phyloP scores from a whole-genome alignment of 2,797 vertebrate species.

The Vultur gryphus region DNA sequence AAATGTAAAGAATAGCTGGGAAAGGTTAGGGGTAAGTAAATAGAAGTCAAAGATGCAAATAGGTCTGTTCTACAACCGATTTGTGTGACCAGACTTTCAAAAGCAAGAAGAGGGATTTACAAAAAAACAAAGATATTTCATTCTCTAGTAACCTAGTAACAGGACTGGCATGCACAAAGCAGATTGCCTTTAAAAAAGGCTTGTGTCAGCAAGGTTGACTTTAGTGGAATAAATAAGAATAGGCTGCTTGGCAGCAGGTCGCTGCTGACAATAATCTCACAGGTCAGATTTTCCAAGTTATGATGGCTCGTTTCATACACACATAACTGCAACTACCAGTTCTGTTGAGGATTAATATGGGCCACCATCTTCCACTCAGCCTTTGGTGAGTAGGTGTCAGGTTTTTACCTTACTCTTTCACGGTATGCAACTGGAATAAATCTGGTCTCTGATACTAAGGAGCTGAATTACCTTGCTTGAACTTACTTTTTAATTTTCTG shows the following conservation, averaged over 20 bases:
- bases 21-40: neutral
- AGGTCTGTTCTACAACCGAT: neutral
- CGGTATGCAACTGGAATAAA: rapidly evolving
- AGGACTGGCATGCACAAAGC: neutral
- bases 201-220: neutral
- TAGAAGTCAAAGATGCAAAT: neutral
- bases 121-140: neutral
- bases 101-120: neutral
- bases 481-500: neutral
- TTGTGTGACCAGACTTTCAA: neutral
- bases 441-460: neutral
- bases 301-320: neutral
- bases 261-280: neutral
- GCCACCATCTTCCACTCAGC: neutral
- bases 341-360: neutral
- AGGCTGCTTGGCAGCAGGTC: neutral
- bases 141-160: neutral
- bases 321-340: neutral
- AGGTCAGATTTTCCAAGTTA: neutral
- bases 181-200: neutral
- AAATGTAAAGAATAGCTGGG: neutral
- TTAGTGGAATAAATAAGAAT: neutral
- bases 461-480: neutral
- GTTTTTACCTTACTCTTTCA: neutral
- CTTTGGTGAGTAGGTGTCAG: neutral